Evolutionary conservation across 1,140 invertebrate genomes (phyloP).

Genomic region (Temnothorax curvispinosus): DNA sequence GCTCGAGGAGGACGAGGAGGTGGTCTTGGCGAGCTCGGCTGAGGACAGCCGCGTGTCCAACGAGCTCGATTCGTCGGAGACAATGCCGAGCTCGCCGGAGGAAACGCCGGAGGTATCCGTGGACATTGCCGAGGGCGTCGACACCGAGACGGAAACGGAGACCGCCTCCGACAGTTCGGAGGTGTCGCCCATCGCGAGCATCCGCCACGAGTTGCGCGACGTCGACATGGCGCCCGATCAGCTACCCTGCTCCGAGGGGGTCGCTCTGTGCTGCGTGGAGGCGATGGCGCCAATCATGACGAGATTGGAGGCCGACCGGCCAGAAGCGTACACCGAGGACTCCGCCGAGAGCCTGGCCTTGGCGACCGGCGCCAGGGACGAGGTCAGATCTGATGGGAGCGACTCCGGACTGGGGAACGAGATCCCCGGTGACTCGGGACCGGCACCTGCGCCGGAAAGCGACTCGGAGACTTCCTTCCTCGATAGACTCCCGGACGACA

Average conservation of each 20-base stretch:
- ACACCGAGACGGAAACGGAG: slow-evolving; percentile 79
- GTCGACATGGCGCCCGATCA: slow-evolving; percentile 66
- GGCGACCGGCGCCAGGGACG: slow-evolving; percentile 81
- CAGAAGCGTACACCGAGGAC: slow-evolving; percentile 83
- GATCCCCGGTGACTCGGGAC: slow-evolving; percentile 85
- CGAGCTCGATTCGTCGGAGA: slow-evolving; percentile 51
- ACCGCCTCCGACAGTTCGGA: slow-evolving; percentile 81
- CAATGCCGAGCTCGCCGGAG: slow-evolving; percentile 50
- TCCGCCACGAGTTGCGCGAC: slow-evolving; percentile 61
- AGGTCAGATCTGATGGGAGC: slow-evolving; percentile 91
- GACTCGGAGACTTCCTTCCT: slow-evolving; percentile 86
- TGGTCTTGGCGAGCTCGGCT: slow-evolving; percentile 51
- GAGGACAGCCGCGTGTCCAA: neutral
- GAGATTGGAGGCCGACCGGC: slow-evolving; percentile 79
- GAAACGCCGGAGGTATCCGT: slow-evolving; percentile 29
- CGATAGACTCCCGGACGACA: slow-evolving; percentile 85
- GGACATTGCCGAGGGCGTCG: slow-evolving; percentile 62
- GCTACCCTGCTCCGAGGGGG: slow-evolving; percentile 69
- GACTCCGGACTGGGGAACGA: slow-evolving; percentile 92
- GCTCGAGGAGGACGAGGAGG: slow-evolving; percentile 69
- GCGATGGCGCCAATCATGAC: slow-evolving; percentile 74
- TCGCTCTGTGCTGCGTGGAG: slow-evolving; percentile 75
- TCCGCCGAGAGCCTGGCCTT: slow-evolving; percentile 83
- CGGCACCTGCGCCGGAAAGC: slow-evolving; percentile 84
- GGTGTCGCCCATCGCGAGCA: slow-evolving; percentile 70